These are phyloP conservation scores for Hiodon tergisus DNA, from an alignment of 2,113 vertebrate genomes.

Conservation along the genomic window DNA sequence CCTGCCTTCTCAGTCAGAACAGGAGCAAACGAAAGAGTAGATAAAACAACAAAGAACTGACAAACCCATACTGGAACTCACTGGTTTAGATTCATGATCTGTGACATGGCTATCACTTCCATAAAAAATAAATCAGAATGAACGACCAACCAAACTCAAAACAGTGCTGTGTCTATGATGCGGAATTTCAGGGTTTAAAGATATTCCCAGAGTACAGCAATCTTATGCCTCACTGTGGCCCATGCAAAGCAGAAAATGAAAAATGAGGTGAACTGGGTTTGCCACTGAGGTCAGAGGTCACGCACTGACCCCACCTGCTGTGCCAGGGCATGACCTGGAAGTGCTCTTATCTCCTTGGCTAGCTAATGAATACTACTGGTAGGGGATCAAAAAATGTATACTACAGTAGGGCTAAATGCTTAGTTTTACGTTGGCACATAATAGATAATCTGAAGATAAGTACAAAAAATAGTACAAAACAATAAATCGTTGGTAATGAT, in stretches of 20 bases:
- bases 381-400: too few relatives aligned
- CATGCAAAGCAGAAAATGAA: neutral
- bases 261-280: slow-evolving; percentile 11
- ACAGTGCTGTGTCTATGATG: neutral
- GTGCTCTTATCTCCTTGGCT: neutral
- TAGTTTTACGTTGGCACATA: too few relatives aligned
- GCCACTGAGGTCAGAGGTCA: slow-evolving; percentile 30
- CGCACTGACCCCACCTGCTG: slow-evolving; percentile 32
- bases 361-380: neutral
- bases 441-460: slow-evolving; percentile 9
- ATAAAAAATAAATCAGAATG: too few relatives aligned
- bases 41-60: slow-evolving; percentile 50
- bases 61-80: slow-evolving; percentile 45
- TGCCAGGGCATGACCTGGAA: slow-evolving; percentile 20
- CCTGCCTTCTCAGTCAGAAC: slow-evolving; percentile 43
- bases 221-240: neutral
- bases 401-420: too few relatives aligned
- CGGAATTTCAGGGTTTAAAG: neutral
- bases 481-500: slow-evolving; percentile 10
- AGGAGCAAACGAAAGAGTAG: slow-evolving; percentile 45
- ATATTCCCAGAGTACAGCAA: neutral
- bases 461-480: neutral
- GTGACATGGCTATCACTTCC: too few relatives aligned
- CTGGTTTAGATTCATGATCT: slow-evolving; percentile 26
- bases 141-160: too few relatives aligned